These are phyloP conservation scores for Dermolepida albohirtum DNA, from an alignment of 2,888 invertebrate genomes.

Conservation along the genomic window DNA sequence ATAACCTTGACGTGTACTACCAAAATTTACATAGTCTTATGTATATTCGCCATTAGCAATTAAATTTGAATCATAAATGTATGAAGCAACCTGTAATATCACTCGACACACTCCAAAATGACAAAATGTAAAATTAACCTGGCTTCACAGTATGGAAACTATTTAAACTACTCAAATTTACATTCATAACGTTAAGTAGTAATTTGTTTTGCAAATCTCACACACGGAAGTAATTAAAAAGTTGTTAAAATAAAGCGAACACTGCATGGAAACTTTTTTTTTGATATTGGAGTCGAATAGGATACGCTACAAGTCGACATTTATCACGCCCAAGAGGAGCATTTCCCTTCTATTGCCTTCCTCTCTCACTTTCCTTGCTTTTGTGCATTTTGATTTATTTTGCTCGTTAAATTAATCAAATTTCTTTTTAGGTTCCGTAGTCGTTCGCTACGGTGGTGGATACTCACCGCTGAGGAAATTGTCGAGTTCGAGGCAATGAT, in stretches of 20 bases:
- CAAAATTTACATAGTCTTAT: too few species aligned
- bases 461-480: too few species aligned
- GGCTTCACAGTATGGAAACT: too few species aligned
- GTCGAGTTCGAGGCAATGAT: too few species aligned
- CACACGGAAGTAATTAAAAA: slow-evolving; percentile 14
- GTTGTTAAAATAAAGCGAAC: slow-evolving; percentile 14
- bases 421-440: neutral
- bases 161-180: neutral
- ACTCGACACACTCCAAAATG: too few species aligned
- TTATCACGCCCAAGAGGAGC: slow-evolving; percentile 6
- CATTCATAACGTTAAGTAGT: neutral
- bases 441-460: too few species aligned
- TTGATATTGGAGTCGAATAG: neutral
- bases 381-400: neutral
- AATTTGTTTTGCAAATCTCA: slow-evolving; percentile 7
- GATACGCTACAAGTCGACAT: slow-evolving; percentile 8
- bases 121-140: too few species aligned
- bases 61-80: too few species aligned
- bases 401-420: slow-evolving; percentile 19
- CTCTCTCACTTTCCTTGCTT: slow-evolving; percentile 5
- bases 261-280: slow-evolving; percentile 6
- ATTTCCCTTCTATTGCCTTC: neutral
- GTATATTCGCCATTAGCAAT: too few species aligned
- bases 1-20: too few species aligned
- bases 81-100: too few species aligned